Evolutionary conservation across 2,113 vertebrate genomes (phyloP), one percentile per base, ranked within the genome.

Genomic region (Asarcornis scutulata): DNA sequence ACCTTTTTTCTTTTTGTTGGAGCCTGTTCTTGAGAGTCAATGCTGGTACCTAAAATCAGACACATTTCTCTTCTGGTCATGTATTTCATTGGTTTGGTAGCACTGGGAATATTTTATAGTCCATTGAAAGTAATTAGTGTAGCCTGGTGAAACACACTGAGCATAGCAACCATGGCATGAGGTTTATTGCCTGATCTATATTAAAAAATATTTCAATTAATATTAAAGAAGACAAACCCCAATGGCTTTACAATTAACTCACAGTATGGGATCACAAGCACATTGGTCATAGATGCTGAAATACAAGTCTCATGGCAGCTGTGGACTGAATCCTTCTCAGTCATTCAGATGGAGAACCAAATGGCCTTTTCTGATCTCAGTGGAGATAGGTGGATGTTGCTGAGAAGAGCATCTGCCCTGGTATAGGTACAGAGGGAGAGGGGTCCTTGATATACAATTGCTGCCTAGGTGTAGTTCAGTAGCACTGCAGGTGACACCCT

Each of bases 61-160:
- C 7, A n/a, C 27, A 3, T 76, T 92, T 94, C 42, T 82, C 11
- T 91, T 81, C 89, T 88, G 16, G 5, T 63, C 89, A 79, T 94
- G 18, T 59, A 14, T 79, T 48, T 52, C 21, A n/a, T 48, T 77
- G 16, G 14, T 46, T 79, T 80, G 48, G 8, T 72, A 66, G 34
- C 73, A 34, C 68, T 46, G 38, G 13, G 27, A 13, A 6, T 50
- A 32, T 77, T 32, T 11, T 6, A 11, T 2, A 60, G 13, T 46
- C 36, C 36, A 7, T 31, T 81, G 12, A 27, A 79, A 46, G 46
- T 63, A 13, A 36, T 71, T 74, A 52, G 34, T 17, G 23, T 56
- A 36, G 26, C 34, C 44, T 56, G 34, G 17, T 71, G 56, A 71
- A 59, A 59, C 56, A 50, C 17, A 40, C 44, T 3, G 3, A 83